Base-by-base conservation (phyloP, 64 coral and sea anemone genomes). In the Dendronephthya gigantea region DNA sequence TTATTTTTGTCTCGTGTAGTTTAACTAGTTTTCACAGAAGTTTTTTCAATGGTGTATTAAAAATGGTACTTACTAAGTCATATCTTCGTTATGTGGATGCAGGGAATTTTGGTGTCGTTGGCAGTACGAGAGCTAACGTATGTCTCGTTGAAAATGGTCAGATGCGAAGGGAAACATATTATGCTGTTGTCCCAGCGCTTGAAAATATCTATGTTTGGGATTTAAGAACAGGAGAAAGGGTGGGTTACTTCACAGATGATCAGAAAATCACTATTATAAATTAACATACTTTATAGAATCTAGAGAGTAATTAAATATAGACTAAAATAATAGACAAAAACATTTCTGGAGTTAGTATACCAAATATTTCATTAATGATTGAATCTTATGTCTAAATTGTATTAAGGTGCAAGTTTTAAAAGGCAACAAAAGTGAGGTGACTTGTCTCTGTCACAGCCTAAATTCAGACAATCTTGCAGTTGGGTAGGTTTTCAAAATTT, bases 121-220 rank as follows among this genome's bases (percentile, higher is more conserved):
- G 83, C 10, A 89, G 87, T 50, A 41, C 89, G 14, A 93, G 89
- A 75, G 62, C 83, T 23, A 93, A 93, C 37, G 40, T 87, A 10
- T 66, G 85, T 14, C 90, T 93, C 2, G 72, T 93, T 5, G 81
- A 79, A 79, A 28, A 10, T 75, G 74, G 39, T 69, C 72, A 81
- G 27, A 4, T 32, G 28, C 50, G 50, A 84, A 55, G 30, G n/a
- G 51, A 32, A 40, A 51, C 10, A 19, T 49, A 17, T 86, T 85
- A n/a, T 38, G 91, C 91, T 7, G 76, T 86, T 34, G 84, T 82
- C 47, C 83, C 91, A 6, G 75, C 87, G 19, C 76, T 93, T 15
- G 87, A 93, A 49, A 87, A 83, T 87, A 79, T 93, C 39, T 23
- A 89, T 76, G 37, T 93, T 90, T 93, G 91, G 91, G 91, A 93